Evolutionary conservation across 1,140 invertebrate genomes (phyloP).

Genomic region (Eriosoma lanigerum): DNA sequence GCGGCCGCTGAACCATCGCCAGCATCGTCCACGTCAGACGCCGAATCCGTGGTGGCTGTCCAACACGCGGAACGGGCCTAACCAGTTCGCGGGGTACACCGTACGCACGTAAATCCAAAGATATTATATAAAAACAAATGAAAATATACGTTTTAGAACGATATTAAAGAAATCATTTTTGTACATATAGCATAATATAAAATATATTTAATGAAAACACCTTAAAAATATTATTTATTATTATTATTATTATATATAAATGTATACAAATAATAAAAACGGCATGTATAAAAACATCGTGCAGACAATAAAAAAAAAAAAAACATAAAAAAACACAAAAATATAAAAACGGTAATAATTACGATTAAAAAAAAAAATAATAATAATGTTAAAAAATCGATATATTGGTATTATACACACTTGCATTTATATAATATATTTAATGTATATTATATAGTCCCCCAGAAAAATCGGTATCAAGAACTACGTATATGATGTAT

Average conservation of each 20-base stretch:
- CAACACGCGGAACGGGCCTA: conserved; percentile 57
- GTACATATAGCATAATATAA: conserved; percentile 14
- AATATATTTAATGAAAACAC: not conserved
- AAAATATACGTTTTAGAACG: not conserved
- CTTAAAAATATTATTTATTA: not conserved
- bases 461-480: too few relatives aligned
- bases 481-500: too few relatives aligned
- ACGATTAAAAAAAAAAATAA: too few relatives aligned
- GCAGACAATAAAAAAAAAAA: conserved; percentile 41
- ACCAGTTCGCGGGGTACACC: not conserved
- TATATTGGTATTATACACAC: too few relatives aligned
- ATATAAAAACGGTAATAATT: too few relatives aligned
- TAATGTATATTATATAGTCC: too few relatives aligned
- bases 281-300: conserved; percentile 19
- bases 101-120: conserved; percentile 42
- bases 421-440: too few relatives aligned
- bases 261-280: too few relatives aligned
- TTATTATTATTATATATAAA: not conserved
- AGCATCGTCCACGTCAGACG: conserved; percentile 45
- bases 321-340: not conserved
- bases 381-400: too few relatives aligned
- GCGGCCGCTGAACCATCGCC: conserved; percentile 49
- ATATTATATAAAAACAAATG: conserved; percentile 5
- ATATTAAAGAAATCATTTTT: not conserved
- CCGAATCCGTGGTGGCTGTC: conserved; percentile 56